Conservation (phyloP, 2,113 vertebrate species). For the Bos indicus region DNA sequence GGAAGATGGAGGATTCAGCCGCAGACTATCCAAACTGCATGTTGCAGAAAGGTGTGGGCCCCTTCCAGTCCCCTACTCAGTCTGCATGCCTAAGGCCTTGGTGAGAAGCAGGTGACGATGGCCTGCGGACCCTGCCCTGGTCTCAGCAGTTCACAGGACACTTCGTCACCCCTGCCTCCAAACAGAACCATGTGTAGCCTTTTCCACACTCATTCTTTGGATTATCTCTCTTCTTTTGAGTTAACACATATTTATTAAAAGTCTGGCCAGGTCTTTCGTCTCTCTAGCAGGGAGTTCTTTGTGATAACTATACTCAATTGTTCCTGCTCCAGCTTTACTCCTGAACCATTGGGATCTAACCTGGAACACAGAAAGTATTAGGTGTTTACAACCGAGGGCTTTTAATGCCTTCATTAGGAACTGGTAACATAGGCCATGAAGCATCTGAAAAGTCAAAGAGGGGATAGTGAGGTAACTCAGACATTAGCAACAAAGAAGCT, state of each 20-base stretch:
- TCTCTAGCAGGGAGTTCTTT: background rate
- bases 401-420: background rate
- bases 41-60: background rate
- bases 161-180: background rate
- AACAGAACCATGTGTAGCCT: background rate
- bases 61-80: fast-evolving
- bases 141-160: background rate
- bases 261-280: background rate
- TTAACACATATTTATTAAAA: background rate
- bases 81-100: background rate
- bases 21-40: background rate
- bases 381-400: background rate
- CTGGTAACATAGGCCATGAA: background rate
- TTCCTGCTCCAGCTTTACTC: background rate
- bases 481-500: background rate
- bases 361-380: background rate
- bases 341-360: background rate
- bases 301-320: background rate
- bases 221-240: background rate
- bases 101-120: background rate
- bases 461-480: background rate
- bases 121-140: background rate
- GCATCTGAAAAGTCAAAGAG: background rate
- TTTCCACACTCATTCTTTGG: background rate
- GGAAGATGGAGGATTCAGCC: background rate